Conservation (phyloP, 2,888 invertebrate species). For the Hoplodrina blanda region DNA sequence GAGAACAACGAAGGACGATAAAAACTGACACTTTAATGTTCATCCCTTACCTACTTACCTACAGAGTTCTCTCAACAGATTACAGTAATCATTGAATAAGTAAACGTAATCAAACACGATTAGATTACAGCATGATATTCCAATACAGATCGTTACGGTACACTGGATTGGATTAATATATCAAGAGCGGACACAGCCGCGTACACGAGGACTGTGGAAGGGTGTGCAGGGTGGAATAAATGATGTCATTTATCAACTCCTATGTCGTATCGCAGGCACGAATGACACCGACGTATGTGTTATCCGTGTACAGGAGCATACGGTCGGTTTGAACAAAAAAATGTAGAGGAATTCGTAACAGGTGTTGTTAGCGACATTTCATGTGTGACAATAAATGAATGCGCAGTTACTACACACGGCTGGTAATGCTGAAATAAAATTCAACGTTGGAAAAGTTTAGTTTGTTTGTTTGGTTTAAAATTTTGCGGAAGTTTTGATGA, state of each 20-base stretch:
- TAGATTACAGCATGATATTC: constrained; percentile 33
- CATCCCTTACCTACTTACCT: too few relatives aligned
- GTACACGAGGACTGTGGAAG: constrained; percentile 47
- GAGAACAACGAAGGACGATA: too few relatives aligned
- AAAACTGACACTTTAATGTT: too few relatives aligned
- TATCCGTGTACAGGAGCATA: constrained; percentile 56
- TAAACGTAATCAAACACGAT: constrained; percentile 10
- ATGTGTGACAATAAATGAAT: constrained; percentile 67
- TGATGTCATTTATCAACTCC: constrained; percentile 74
- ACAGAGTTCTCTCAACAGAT: too few relatives aligned
- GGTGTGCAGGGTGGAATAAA: constrained; percentile 71
- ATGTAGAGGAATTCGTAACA: constrained; percentile 67
- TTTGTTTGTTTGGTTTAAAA: constrained; percentile 28
- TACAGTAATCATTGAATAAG: not conserved
- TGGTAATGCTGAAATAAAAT: constrained; percentile 46
- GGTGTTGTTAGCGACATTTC: constrained; percentile 74
- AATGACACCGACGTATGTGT: constrained; percentile 69
- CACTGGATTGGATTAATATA: constrained; percentile 62
- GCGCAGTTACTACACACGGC: constrained; percentile 48
- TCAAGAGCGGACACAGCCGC: constrained; percentile 64
- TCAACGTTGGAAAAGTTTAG: constrained; percentile 7
- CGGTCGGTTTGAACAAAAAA: constrained; percentile 64
- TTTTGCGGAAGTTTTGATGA: constrained; percentile 5
- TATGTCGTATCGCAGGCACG: constrained; percentile 66
- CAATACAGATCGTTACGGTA: constrained; percentile 34